Evolutionary conservation across 2,888 invertebrate genomes (phyloP).

Genomic region (Synanthedon vespiformis): DNA sequence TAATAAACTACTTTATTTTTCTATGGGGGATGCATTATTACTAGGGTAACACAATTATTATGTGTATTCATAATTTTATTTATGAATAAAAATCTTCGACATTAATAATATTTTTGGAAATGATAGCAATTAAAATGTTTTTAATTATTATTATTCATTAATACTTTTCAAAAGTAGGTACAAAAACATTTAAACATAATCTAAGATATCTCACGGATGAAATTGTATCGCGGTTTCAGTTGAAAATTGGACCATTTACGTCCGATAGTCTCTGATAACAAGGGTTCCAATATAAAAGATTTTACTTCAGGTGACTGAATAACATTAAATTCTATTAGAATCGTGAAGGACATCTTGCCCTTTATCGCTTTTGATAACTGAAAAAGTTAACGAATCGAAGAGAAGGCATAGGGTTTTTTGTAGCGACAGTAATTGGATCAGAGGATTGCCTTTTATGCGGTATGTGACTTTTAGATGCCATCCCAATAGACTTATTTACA

Average conservation of each 20-base stretch:
- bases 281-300: conserved; percentile 6
- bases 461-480: no score
- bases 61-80: no score
- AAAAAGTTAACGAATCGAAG: background rate
- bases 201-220: background rate
- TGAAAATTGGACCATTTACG: conserved; percentile 15
- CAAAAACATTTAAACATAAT: background rate
- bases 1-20: no score
- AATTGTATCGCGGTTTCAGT: background rate
- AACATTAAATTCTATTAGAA: background rate
- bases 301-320: conserved; percentile 2
- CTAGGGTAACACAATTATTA: no score
- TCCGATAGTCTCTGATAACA: conserved; percentile 15
- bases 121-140: no score
- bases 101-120: no score
- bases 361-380: background rate
- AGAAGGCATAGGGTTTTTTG: background rate
- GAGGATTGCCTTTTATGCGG: no score
- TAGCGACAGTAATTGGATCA: background rate
- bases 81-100: no score
- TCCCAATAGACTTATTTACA: no score
- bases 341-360: background rate
- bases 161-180: no score
- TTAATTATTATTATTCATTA: no score
- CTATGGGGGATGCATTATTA: no score